These are phyloP conservation scores for Dolichoris vasculosae DNA, from an alignment of 1,140 invertebrate species.

Conservation along the genomic window DNA sequence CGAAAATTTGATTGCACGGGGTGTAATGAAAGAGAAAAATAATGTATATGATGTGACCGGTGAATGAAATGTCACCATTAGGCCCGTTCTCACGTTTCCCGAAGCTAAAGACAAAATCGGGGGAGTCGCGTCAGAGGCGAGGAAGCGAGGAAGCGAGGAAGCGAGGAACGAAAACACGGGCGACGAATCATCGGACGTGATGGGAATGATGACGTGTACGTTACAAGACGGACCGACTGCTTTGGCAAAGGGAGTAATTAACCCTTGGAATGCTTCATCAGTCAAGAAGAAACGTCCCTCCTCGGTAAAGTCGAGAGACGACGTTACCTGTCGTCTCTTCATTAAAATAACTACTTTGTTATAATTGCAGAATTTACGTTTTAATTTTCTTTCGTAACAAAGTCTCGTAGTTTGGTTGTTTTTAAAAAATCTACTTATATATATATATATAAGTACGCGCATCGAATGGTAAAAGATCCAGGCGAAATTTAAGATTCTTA, in stretches of 20 bases:
- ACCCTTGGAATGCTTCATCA: conserved; percentile 69
- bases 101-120: conserved; percentile 59
- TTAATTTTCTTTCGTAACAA: neutral
- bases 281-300: conserved; percentile 66
- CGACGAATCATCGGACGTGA: conserved; percentile 63
- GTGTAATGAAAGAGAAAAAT: conserved; percentile 9
- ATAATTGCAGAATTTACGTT: conserved; percentile 24
- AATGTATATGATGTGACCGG: neutral
- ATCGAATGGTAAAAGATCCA: neutral
- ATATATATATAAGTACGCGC: too few relatives aligned
- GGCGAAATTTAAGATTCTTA: neutral
- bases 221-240: conserved; percentile 60
- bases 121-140: conserved; percentile 24
- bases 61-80: conserved; percentile 17
- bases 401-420: neutral
- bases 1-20: neutral
- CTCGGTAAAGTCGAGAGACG: conserved; percentile 56
- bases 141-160: neutral
- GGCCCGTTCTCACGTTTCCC: conserved; percentile 57
- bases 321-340: conserved; percentile 67
- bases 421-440: too few relatives aligned
- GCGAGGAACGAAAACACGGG: conserved; percentile 19
- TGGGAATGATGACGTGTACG: conserved; percentile 63
- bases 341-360: conserved; percentile 60
- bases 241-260: conserved; percentile 69